Base-by-base conservation (phyloP, 37 sponge, comb jelly and placozoan species). In the Hexactinellida sp. region DNA sequence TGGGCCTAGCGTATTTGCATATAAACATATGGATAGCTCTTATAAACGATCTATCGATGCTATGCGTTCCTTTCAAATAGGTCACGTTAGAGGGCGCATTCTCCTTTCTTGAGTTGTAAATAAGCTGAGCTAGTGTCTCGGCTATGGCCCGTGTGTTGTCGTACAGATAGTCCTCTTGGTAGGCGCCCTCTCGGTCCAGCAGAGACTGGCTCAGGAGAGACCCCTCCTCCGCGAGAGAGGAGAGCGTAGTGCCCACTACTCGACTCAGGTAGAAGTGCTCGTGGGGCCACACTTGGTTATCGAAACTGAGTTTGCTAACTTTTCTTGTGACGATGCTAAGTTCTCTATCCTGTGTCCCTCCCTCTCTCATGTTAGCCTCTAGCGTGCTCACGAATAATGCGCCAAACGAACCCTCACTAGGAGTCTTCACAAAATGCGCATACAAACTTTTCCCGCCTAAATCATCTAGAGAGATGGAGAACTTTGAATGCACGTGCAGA, bases 401-500 rank as follows among this genome's bases (percentile, higher is more conserved):
- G 21, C 76, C 76, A n/a, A 63, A 63, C 13, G 28, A 3, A 10
- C 76, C 76, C 76, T 63, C 76, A 63, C 34, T 63, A 25, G 76
- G 76, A 32, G 76, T 63, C 34, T n/a, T 63, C 25, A 63, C 76
- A 63, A 63, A 63, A 23, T 63, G 76, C 13, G 76, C 76, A n/a
- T 63, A 63, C 76, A 63, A 63, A 3, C 30, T 63, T n/a, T 63
- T 23, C 76, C 30, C 76, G 21, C 76, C 76, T n/a, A 63, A 63
- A n/a, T 63, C 76, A 63, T 63, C 76, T 25, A 63, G 76, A 63
- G 76, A 63, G 5, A 63, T 63, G 76, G 76, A 10, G 28, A 63
- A n/a, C 13, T 63, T 63, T 7, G 76, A 63, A n/a, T 25, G 30
- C 5, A 63, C 76, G 34, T 63, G 76, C 13, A 63, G 30, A n/a